Evolutionary conservation across 2,797 vertebrate genomes (phyloP).

Genomic region (Megaceryle alcyon): DNA sequence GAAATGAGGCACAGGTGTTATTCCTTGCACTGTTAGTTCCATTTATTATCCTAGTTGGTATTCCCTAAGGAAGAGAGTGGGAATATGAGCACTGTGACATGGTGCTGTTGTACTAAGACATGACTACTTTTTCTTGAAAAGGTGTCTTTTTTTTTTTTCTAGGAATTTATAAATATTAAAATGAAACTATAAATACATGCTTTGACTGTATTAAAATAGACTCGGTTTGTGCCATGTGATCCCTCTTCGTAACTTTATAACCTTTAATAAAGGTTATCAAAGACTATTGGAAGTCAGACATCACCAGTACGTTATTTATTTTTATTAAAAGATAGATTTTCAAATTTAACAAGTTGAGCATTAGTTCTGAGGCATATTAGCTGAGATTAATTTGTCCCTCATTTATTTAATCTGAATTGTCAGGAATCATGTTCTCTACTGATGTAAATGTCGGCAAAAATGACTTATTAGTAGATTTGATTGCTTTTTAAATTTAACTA

Average conservation of each 20-base stretch:
- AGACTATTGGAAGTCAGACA: not conserved
- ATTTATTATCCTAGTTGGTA: slow-evolving; percentile 13
- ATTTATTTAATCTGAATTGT: slow-evolving; percentile 80
- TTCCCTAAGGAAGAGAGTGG: slow-evolving; percentile 36
- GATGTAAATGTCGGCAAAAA: slow-evolving; percentile 78
- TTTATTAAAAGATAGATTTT: slow-evolving; percentile 8
- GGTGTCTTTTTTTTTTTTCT: slow-evolving; percentile 37
- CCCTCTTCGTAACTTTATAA: slow-evolving; percentile 69
- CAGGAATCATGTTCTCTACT: slow-evolving; percentile 72
- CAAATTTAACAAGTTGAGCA: slow-evolving; percentile 26
- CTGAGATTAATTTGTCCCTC: slow-evolving; percentile 76
- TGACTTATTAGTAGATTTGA: slow-evolving; percentile 80
- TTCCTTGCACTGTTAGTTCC: slow-evolving; percentile 27
- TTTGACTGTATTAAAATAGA: slow-evolving; percentile 47
- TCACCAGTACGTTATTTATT: not conserved
- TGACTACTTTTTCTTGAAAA: slow-evolving; percentile 39
- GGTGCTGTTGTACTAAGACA: not conserved
- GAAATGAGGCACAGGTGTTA: not conserved
- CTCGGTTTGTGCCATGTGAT: slow-evolving; percentile 43
- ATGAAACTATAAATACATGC: slow-evolving; percentile 41
- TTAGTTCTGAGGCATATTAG: slow-evolving; percentile 51
- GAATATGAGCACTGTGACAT: not conserved
- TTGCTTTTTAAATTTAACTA: slow-evolving; percentile 83
- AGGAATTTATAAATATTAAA: slow-evolving; percentile 72
- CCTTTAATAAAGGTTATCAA: slow-evolving; percentile 6